Base-by-base conservation (phyloP, 2,888 invertebrate genomes). In the Lasioglossum morio region DNA sequence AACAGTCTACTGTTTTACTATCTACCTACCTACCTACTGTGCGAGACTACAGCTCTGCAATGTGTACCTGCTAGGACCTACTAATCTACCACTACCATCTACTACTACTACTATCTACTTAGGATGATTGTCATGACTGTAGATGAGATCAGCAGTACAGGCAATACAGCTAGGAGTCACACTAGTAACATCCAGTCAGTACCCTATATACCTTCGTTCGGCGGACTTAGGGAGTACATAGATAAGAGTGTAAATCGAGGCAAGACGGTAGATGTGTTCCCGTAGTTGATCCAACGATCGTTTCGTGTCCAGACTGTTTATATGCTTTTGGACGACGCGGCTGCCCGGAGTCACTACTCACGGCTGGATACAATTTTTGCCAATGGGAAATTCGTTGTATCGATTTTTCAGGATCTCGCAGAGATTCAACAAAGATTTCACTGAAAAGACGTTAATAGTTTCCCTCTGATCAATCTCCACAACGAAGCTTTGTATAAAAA, bases 201-300 rank as follows among this genome's bases (percentile, higher is more conserved):
- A 95, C 94, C 94, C 94, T 77, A 87, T 63, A 86, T 94, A 94
- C 93, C 92, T 94, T 93, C 93, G 92, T 93, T 93, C 92, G 94
- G 94, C 94, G 94, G 94, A 92, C 91, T 92, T 95, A 94, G 95
- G 95, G 95, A 95, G 95, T 95, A 95, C 94, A 95, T 95, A 94
- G 95, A 95, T 95, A 92, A 88, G 72, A 77, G 79, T 70, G 48
- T 69, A 27, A 43, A 69, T 73, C 90, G 90, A 91, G 87, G 81
- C 88, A 90, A 90, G 86, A 76, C 85, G 87, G 86, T 92, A 88
- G 76, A 89, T 81, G 78, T 84, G 37, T 74, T 40, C 34, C 66
- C 30, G 63, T 74, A 53, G 70, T 30, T 40, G 74, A 74, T 63
- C 27, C 27, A 30, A 81, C 72, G 72, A 70, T 70, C 60, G 23